A percentile compares a stretch with the other conserved stretches of the same genome.
These are phyloP conservation scores for Cepaea nemoralis DNA, from an alignment of 1,140 invertebrate species.

Conservation along the genomic window DNA sequence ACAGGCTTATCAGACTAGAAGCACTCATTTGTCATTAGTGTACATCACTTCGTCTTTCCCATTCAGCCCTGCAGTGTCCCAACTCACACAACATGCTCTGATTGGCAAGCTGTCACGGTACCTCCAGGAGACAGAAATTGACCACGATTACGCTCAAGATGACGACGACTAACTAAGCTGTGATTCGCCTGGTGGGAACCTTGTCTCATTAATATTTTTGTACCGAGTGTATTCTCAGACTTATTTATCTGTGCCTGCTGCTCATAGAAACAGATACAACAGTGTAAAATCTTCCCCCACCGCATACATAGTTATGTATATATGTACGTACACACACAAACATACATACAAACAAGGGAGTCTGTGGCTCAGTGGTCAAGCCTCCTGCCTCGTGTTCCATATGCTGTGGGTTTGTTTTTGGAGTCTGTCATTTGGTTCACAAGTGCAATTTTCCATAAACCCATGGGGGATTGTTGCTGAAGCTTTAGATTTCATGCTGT, in stretches of 20 bases:
- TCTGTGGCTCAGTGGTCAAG: no score
- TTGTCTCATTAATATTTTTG: not conserved
- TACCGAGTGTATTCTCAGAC: not conserved
- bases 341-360: no score
- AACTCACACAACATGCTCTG: constrained; percentile 50
- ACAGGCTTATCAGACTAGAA: constrained; percentile 49
- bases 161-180: constrained; percentile 48
- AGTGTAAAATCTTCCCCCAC: no score
- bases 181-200: not conserved
- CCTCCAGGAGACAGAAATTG: constrained; percentile 57
- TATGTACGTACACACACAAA: no score
- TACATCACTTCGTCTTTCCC: constrained; percentile 71
- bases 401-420: no score
- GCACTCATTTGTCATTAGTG: constrained; percentile 57
- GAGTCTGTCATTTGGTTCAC: no score
- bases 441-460: no score
- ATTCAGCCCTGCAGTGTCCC: constrained; percentile 58
- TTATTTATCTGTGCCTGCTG: not conserved
- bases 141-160: constrained; percentile 54
- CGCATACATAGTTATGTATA: no score
- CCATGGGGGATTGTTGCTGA: no score
- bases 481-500: no score
- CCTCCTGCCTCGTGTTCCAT: no score
- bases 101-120: constrained; percentile 59
- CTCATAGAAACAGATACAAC: not conserved